Base-by-base conservation (phyloP, 2,113 vertebrate genomes). In the Carassius carassius region DNA sequence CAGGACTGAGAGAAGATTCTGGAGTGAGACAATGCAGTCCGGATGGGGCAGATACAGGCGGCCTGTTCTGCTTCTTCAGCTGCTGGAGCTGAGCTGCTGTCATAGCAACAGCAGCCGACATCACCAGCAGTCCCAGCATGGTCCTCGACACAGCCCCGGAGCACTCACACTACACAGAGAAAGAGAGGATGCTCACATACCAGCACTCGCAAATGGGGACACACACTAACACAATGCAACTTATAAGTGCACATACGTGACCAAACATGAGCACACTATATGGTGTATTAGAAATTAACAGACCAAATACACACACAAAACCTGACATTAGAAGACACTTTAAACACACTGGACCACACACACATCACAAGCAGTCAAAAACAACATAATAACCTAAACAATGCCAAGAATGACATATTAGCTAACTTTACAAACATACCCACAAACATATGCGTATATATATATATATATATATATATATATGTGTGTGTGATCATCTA, bases 41-140 rank as follows among this genome's bases (percentile, higher is more conserved):
- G 92, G 92, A 92, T 92, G 91, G 90, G 91, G 91, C 90, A 92
- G 91, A 92, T 92, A 94, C 89, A 93, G 94, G 94, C 92, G 93
- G 93, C 94, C 92, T 94, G 93, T 92, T 93, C 92, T 94, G 91
- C 93, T 94, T 93, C 92, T 92, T 92, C 84, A 92, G 92, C 90
- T 91, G 92, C 92, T 91, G 80, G 92, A 94, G 92, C 94, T 91
- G 90, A 90, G 92, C 90, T 90, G 97, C 96, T 96, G 95, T 96
- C 97, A 98, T 98, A 95, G 97, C 97, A 98, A 98, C 97, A 89
- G 94, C 94, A 94, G 94, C 93, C 92, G 96, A 93, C 94, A 94
- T 94, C 95, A 95, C 93, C 92, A 82, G 95, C 89, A 90, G 88
- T 94, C 95, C 95, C 96, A 96, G 97, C 95, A 93, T 90, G 94